phyloP scores from a whole-genome alignment of 1,140 invertebrate genomes.

The Orchestia grillus region DNA sequence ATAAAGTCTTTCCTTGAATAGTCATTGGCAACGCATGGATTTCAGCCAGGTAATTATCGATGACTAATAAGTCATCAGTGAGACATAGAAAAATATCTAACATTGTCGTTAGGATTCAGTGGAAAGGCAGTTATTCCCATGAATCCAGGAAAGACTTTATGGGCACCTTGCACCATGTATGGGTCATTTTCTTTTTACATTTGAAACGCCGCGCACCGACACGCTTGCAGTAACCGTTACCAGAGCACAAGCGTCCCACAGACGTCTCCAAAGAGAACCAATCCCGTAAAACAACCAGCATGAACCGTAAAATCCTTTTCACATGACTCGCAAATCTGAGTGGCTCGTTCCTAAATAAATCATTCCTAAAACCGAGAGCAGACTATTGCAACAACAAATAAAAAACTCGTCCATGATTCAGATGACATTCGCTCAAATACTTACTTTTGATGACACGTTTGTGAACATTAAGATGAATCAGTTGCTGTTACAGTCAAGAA shows the following conservation, averaged over 20 bases:
- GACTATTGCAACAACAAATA: background rate
- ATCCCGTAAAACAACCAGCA: background rate
- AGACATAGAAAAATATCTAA: too few relatives aligned
- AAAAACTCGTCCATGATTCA: background rate
- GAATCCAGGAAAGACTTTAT: too few relatives aligned
- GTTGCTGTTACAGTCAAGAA: background rate
- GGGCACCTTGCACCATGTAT: too few relatives aligned
- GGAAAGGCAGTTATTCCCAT: too few relatives aligned
- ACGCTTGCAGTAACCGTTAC: background rate
- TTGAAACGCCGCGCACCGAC: background rate
- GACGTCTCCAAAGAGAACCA: background rate
- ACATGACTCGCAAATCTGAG: background rate
- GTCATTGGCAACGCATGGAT: too few relatives aligned
- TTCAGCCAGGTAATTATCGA: too few relatives aligned
- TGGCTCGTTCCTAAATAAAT: background rate
- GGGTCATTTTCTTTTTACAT: too few relatives aligned
- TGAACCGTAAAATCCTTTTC: background rate
- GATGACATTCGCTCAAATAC: background rate
- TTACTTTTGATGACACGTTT: too few relatives aligned
- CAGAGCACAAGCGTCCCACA: background rate
- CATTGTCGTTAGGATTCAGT: too few relatives aligned
- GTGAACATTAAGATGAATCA: too few relatives aligned
- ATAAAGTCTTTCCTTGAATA: background rate
- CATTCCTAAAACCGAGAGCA: background rate
- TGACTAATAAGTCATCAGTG: too few relatives aligned